Evolutionary conservation across 2,113 vertebrate species (phyloP).

Genomic region (Labeo rohita): DNA sequence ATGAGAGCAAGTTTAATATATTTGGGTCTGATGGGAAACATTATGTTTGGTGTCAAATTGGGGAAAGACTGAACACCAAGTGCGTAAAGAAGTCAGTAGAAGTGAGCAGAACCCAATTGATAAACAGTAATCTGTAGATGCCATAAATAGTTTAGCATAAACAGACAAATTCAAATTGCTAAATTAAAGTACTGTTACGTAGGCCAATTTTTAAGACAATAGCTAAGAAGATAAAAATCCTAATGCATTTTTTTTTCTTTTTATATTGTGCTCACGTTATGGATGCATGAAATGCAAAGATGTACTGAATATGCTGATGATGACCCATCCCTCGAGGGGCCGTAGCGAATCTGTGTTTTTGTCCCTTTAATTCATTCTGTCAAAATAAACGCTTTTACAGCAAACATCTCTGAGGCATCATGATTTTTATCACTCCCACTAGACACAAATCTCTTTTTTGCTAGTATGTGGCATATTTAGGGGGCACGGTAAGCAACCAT

Average conservation of each 20-base stretch:
- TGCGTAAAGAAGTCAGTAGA: no score
- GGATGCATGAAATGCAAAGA: conserved; percentile 14
- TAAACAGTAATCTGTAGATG: no score
- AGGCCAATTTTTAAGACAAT: background rate
- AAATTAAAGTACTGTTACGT: background rate
- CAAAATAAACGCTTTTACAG: conserved; percentile 52
- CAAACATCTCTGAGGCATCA: conserved; percentile 46
- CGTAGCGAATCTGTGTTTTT: conserved; percentile 35
- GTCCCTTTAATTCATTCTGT: conserved; percentile 53
- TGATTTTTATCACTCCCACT: conserved; percentile 57
- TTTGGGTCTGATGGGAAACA: no score
- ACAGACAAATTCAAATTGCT: background rate
- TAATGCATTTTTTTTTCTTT: background rate
- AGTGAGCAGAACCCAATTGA: no score
- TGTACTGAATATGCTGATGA: conserved; percentile 28
- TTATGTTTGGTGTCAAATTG: no score
- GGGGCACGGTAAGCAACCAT: conserved; percentile 54
- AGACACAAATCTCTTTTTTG: conserved; percentile 54
- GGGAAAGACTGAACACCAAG: no score
- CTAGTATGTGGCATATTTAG: conserved; percentile 53
- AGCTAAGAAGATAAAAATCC: background rate
- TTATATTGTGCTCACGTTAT: background rate
- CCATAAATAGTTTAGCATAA: no score
- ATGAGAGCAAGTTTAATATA: no score
- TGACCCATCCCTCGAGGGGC: conserved; percentile 13